Conservation (phyloP, 2,797 vertebrate species). For the Octomys mimax region DNA sequence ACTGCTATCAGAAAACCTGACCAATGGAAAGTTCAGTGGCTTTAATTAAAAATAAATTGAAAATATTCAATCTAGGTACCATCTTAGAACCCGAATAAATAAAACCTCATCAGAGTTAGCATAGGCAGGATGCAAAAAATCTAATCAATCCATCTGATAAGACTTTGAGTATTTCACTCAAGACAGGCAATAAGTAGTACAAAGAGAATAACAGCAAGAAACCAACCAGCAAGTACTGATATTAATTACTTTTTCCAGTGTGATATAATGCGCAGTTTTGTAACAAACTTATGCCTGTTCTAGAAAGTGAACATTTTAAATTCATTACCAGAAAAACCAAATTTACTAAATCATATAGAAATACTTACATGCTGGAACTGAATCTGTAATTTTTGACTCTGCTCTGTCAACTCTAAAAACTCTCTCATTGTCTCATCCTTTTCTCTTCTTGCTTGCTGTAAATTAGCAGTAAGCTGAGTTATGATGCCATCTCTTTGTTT, state of each 20-base stretch:
- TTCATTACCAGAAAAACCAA: not conserved
- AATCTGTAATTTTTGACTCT: conserved; percentile 98
- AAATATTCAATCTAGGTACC: conserved; percentile 6
- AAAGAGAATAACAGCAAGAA: conserved; percentile 50
- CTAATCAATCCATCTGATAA: not conserved
- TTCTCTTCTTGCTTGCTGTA: conserved; percentile 97
- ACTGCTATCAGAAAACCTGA: conserved; percentile 40
- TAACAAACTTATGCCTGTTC: conserved; percentile 46
- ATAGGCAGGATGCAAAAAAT: conserved; percentile 37
- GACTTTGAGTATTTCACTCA: conserved; percentile 48
- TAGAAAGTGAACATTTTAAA: not conserved
- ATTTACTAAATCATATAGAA: not conserved
- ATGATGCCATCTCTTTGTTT: conserved; percentile 98
- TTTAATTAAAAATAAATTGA: conserved; percentile 45
- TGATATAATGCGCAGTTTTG: conserved; percentile 17
- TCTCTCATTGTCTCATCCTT: conserved; percentile 98
- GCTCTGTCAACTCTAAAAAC: conserved; percentile 96
- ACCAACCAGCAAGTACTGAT: not conserved
- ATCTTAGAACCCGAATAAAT: conserved; percentile 44
- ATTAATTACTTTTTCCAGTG: conserved; percentile 18
- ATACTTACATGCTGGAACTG: conserved; percentile 97
- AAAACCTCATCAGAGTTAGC: not conserved
- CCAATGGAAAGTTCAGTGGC: not conserved
- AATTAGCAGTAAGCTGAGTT: conserved; percentile 96
- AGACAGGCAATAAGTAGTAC: conserved; percentile 22